phyloP scores from a whole-genome alignment of 2,888 invertebrate species.

The Sussaba pulchella region DNA sequence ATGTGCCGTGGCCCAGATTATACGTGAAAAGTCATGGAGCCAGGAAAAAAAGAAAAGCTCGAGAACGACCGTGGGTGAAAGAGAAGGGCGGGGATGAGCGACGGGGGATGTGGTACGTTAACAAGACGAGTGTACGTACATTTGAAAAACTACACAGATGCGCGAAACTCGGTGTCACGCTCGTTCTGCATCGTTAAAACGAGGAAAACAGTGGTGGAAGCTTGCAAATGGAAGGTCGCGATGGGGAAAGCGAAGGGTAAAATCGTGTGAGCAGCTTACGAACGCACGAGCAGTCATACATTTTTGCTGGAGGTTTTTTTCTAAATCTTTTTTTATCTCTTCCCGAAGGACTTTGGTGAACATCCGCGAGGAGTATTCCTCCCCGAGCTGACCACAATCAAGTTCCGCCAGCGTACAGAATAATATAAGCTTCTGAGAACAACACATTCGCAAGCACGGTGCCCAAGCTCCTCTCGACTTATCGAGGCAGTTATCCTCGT shows the following conservation, averaged over 20 bases:
- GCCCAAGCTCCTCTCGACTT: background rate
- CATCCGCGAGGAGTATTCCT: conserved; percentile 28
- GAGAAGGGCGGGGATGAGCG: too few relatives aligned
- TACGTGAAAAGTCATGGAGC: conserved; percentile 43
- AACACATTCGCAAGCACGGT: background rate
- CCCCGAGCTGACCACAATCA: background rate
- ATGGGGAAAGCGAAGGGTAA: conserved; percentile 55
- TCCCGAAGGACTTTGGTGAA: conserved; percentile 23
- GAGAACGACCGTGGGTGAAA: background rate
- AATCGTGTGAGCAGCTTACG: conserved; percentile 17
- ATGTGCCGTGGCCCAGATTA: conserved; percentile 60
- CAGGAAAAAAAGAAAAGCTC: background rate
- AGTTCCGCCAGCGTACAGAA: conserved; percentile 11
- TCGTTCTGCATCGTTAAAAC: conserved; percentile 61
- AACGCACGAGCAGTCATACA: conserved; percentile 22
- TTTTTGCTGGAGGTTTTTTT: conserved; percentile 36
- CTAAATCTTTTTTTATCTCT: conserved; percentile 19
- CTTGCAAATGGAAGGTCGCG: conserved; percentile 34
- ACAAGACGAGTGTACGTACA: conserved; percentile 4
- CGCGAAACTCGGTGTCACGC: conserved; percentile 51
- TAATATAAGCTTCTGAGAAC: conserved; percentile 4
- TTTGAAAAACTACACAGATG: background rate
- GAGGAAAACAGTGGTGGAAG: conserved; percentile 46
- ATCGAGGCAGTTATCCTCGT: too few relatives aligned
- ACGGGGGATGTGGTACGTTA: background rate